Conservation (phyloP, 2,888 invertebrate species). For the Caenorhabditis sinica region DNA sequence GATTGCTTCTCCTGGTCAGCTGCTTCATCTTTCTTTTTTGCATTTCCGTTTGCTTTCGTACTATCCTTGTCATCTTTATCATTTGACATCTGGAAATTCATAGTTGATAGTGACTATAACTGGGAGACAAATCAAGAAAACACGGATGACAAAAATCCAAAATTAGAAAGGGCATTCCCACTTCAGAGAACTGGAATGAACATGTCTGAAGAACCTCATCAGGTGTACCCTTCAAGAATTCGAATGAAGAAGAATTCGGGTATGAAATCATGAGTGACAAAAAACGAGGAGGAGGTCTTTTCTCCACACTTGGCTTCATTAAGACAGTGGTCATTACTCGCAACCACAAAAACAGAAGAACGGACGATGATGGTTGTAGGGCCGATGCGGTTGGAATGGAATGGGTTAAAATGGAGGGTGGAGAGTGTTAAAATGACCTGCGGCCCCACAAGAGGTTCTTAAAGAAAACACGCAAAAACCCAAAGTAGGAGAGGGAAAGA, state of each 20-base stretch:
- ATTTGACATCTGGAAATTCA: slow-evolving; percentile 54
- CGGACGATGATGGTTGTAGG: slow-evolving; percentile 14
- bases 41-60: background rate
- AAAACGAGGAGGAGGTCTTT: background rate
- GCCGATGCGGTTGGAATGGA: slow-evolving; percentile 27
- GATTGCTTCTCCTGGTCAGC: slow-evolving; percentile 15
- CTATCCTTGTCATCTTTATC: slow-evolving; percentile 48
- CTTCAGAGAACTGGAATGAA: slow-evolving; percentile 21
- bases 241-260: background rate
- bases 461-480: slow-evolving; percentile 86
- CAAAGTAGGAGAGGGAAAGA: slow-evolving; percentile 13
- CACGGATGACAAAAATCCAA: background rate
- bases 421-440: slow-evolving; percentile 94
- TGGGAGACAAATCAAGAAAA: background rate
- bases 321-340: slow-evolving; percentile 45
- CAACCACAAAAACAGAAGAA: slow-evolving; percentile 18
- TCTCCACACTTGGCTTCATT: slow-evolving; percentile 39
- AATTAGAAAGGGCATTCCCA: slow-evolving; percentile 20
- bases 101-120: background rate
- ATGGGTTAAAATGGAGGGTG: slow-evolving; percentile 24
- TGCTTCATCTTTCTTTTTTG: slow-evolving; percentile 8
- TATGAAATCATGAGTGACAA: slow-evolving; percentile 24
- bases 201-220: slow-evolving; percentile 14
- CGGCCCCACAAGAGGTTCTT: slow-evolving; percentile 91
- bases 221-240: slow-evolving; percentile 9